Evolutionary conservation across 30 jellyfish, hydroid and myxozoan genomes (phyloP).

Genomic region (Hydra vulgaris): DNA sequence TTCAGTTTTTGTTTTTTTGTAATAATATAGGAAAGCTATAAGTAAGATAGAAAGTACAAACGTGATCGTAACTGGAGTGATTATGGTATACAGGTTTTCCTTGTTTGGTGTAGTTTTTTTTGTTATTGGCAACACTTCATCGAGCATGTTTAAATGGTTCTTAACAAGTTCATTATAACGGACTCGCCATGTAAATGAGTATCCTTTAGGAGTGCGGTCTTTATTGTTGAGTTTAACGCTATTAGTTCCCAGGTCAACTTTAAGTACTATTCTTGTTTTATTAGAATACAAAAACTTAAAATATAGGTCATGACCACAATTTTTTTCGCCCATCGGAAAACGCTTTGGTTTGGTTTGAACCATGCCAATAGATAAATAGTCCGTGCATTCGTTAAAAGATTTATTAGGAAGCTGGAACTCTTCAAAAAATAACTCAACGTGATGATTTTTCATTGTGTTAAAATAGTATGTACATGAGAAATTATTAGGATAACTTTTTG

Average conservation of each 20-base stretch:
- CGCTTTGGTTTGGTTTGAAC: neutral
- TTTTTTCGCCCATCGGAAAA: neutral
- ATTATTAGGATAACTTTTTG: conserved; percentile 3
- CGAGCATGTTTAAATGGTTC: neutral
- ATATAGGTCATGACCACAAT: neutral
- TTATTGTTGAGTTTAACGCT: neutral
- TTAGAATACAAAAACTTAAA: conserved; percentile 9
- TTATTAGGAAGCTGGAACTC: conserved; percentile 21
- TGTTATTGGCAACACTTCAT: neutral
- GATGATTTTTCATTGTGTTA: neutral
- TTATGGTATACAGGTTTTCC: conserved; percentile 7
- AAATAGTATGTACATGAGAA: conserved; percentile 16
- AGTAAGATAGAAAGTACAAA: conserved; percentile 7
- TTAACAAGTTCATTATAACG: neutral
- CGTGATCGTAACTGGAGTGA: conserved; percentile 15
- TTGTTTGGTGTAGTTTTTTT: neutral
- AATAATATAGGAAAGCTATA: conserved; percentile 3
- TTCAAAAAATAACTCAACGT: conserved; percentile 8
- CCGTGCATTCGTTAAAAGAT: neutral
- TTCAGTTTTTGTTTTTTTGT: neutral
- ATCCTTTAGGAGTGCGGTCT: neutral
- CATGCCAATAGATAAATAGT: neutral
- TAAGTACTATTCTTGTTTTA: neutral
- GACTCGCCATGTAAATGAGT: conserved; percentile 7
- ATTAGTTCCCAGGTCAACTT: neutral